Conservation (phyloP, 2,888 invertebrate species). For the Lithophane ornitopus region DNA sequence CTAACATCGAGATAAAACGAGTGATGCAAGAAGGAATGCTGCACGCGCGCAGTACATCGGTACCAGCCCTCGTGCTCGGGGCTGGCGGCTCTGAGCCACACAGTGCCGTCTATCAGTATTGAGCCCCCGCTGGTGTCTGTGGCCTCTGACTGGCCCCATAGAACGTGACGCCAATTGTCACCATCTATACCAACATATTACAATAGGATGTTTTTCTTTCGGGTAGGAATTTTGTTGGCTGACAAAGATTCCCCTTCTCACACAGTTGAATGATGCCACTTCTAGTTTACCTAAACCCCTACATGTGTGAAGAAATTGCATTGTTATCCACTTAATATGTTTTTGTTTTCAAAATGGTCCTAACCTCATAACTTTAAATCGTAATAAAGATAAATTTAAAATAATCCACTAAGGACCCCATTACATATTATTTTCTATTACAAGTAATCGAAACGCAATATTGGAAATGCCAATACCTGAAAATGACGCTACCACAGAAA, state of each 20-base stretch:
- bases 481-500: conserved; percentile 44
- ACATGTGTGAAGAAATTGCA: background rate
- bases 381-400: conserved; percentile 1
- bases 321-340: background rate
- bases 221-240: background rate
- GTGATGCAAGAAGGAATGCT: conserved; percentile 86
- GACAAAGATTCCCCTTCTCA: background rate
- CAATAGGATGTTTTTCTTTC: background rate
- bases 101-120: conserved; percentile 93
- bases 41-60: conserved; percentile 94
- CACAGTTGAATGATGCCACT: background rate
- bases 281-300: fast-evolving
- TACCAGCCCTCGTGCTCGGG: conserved; percentile 96
- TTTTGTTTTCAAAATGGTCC: background rate
- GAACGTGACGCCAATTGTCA: conserved; percentile 86
- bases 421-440: conserved; percentile 29
- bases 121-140: conserved; percentile 89
- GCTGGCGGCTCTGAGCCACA: conserved; percentile 93
- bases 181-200: conserved; percentile 74
- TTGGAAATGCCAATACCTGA: conserved; percentile 40
- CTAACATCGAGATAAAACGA: conserved; percentile 86
- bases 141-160: conserved; percentile 86
- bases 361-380: background rate
- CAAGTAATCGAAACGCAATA: conserved; percentile 35
- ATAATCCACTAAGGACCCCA: conserved; percentile 6